A percentile compares a stretch with the other conserved stretches of the same genome.
Evolutionary conservation across 1,140 invertebrate species (phyloP).

Genomic region (Leptinotarsa texana): DNA sequence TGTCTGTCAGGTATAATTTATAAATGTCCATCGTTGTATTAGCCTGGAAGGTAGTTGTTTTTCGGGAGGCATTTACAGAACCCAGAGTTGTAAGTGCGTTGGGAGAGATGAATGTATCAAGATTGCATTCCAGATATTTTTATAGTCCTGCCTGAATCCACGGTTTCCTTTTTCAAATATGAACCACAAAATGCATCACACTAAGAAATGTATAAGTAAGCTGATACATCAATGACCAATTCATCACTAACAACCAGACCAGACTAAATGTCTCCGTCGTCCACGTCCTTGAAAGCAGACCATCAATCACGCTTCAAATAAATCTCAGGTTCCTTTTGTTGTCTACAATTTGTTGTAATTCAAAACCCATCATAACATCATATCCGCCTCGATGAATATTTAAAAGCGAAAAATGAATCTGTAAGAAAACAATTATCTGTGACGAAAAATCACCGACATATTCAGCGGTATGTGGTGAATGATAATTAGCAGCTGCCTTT

Average conservation of each 20-base stretch:
- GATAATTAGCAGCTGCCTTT: conserved; percentile 2
- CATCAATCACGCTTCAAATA: conserved; percentile 3
- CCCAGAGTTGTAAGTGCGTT: no score
- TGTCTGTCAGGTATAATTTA: no score
- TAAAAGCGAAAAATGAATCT: conserved; percentile 6
- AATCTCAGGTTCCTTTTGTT: conserved; percentile 3
- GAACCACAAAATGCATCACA: no score
- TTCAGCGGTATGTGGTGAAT: not conserved
- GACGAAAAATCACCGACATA: conserved; percentile 3
- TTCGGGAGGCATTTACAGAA: no score
- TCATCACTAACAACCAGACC: not conserved
- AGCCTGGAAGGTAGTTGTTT: no score
- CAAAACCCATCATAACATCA: conserved; percentile 8
- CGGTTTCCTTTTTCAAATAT: no score
- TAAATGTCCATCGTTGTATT: no score
- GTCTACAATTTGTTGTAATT: conserved; percentile 8
- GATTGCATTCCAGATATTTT: no score
- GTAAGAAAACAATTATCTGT: conserved; percentile 8
- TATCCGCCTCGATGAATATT: conserved; percentile 2
- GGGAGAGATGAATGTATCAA: no score
- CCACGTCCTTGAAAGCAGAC: not conserved
- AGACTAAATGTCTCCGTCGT: not conserved
- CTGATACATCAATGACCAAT: not conserved
- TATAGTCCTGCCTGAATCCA: no score
- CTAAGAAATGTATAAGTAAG: not conserved